A percentile compares a stretch with the other conserved stretches of the same genome.
phyloP scores from a whole-genome alignment of 2,888 invertebrate genomes.

The Eristalis intricaria region DNA sequence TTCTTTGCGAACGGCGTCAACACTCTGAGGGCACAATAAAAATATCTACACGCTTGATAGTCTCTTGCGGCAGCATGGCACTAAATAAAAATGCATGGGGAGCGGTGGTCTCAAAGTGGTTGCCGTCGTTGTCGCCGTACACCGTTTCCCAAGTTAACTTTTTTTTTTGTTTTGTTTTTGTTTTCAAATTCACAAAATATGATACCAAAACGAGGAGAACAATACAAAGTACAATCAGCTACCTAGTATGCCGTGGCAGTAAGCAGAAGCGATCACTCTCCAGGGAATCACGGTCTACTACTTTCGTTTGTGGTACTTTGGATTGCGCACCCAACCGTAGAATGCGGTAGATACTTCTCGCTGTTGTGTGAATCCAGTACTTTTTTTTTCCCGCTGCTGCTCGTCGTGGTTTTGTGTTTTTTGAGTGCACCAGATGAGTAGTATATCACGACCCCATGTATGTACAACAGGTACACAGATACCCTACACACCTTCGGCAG shows the following conservation, averaged over 20 bases:
- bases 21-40: conserved; percentile 52
- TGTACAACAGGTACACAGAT: conserved; percentile 26
- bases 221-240: conserved; percentile 29
- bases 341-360: conserved; percentile 50
- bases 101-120: conserved; percentile 62
- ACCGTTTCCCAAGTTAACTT: conserved; percentile 45
- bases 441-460: conserved; percentile 41
- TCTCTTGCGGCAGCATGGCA: conserved; percentile 36
- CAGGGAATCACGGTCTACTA: conserved; percentile 72
- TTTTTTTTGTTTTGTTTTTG: conserved; percentile 21
- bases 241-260: not conserved
- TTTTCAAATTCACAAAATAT: conserved; percentile 58
- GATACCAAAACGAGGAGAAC: conserved; percentile 54
- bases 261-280: conserved; percentile 66
- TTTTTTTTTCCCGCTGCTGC: not conserved
- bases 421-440: conserved; percentile 45
- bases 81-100: conserved; percentile 53
- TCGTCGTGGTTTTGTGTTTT: conserved; percentile 6
- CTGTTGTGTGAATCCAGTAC: conserved; percentile 32
- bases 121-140: conserved; percentile 20
- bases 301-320: conserved; percentile 70
- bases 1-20: conserved; percentile 58
- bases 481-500: conserved; percentile 4
- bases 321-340: conserved; percentile 66
- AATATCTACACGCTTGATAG: conserved; percentile 55